phyloP scores from a whole-genome alignment of 1,140 invertebrate genomes.

The Orius laevigatus region DNA sequence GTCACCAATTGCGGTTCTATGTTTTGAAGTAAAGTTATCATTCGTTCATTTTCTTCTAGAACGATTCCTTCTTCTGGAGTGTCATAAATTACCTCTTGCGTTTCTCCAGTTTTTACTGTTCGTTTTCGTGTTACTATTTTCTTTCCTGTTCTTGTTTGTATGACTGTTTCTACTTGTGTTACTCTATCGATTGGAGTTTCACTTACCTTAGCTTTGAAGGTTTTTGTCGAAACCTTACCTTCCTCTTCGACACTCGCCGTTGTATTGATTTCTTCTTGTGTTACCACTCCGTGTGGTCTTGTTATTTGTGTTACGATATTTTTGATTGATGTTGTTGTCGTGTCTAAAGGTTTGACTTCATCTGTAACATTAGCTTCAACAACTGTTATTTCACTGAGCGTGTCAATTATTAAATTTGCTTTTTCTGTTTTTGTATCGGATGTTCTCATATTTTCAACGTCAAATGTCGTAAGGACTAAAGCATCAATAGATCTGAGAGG shows the following conservation, averaged over 20 bases:
- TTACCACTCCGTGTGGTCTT: slow-evolving; percentile 7
- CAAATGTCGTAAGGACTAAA: slow-evolving; percentile 3
- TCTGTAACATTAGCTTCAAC: slow-evolving; percentile 2
- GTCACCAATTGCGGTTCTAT: neutral
- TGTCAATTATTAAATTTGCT: neutral
- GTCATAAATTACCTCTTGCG: slow-evolving; percentile 9
- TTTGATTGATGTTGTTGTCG: neutral
- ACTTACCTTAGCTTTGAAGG: neutral
- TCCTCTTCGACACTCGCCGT: slow-evolving; percentile 2
- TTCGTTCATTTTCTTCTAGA: neutral
- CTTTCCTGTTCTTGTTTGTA: slow-evolving; percentile 16
- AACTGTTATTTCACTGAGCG: slow-evolving; percentile 7
- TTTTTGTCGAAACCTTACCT: neutral
- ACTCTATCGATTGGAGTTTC: no score
- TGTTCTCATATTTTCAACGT: slow-evolving; percentile 1
- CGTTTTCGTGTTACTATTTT: slow-evolving; percentile 14
- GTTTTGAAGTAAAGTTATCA: slow-evolving; percentile 10
- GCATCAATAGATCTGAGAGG: slow-evolving; percentile 6
- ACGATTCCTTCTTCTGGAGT: slow-evolving; percentile 3
- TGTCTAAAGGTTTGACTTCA: neutral
- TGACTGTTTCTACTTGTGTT: neutral
- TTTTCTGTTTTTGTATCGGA: slow-evolving; percentile 3
- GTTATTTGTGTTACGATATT: slow-evolving; percentile 2
- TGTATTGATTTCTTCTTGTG: slow-evolving; percentile 16
- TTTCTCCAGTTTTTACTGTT: slow-evolving; percentile 15